Evolutionary conservation across 2,888 invertebrate species (phyloP).

Genomic region (Emmelina monodactyla): DNA sequence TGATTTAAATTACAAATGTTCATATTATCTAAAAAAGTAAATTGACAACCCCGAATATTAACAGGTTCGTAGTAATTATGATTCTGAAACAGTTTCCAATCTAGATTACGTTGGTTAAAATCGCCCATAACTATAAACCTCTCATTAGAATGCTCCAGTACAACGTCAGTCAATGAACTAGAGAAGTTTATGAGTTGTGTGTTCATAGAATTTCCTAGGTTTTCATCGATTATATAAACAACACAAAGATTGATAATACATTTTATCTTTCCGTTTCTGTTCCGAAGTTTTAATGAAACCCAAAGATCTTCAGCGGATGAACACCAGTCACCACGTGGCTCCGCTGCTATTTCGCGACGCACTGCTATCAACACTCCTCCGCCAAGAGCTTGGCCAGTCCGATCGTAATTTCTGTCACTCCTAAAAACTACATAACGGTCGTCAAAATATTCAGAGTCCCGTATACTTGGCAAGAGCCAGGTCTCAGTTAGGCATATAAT

Average conservation of each 20-base stretch:
- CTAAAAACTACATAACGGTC: conserved; percentile 9
- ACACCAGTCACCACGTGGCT: conserved; percentile 4
- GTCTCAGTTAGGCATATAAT: conserved; percentile 13
- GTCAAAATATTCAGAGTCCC: conserved; percentile 10
- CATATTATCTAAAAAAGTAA: background rate
- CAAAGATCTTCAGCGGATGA: conserved; percentile 12
- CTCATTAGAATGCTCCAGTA: conserved; percentile 4
- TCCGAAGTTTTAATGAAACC: no score
- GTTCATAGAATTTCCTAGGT: background rate
- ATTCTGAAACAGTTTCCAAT: no score
- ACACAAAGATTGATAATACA: background rate
- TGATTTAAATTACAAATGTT: background rate
- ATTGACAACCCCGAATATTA: background rate
- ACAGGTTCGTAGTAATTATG: background rate
- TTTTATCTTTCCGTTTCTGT: no score
- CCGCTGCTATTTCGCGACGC: background rate
- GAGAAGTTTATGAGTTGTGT: conserved; percentile 9
- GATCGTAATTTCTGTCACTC: conserved; percentile 9
- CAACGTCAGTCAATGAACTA: no score
- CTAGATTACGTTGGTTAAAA: conserved; percentile 1
- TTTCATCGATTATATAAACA: background rate
- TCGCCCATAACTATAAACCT: conserved; percentile 4
- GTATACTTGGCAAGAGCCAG: conserved; percentile 10
- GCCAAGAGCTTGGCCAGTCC: conserved; percentile 3
- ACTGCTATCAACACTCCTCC: conserved; percentile 10